phyloP scores from a whole-genome alignment of 2,888 invertebrate species.

The Biston betularia region DNA sequence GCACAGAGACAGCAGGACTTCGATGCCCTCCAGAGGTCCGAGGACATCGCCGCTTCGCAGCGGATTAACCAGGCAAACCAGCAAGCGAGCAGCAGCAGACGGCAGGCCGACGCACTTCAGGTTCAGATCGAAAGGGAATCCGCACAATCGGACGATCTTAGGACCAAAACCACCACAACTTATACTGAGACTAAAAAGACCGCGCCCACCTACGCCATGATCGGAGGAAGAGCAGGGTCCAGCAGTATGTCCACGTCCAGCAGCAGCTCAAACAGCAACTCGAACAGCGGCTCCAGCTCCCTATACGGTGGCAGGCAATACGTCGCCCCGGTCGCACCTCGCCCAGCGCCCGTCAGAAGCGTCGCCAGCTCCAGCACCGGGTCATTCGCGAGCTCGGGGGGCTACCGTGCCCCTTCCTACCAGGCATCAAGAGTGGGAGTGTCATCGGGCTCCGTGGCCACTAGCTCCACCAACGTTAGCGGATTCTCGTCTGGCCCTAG shows the following conservation, averaged over 20 bases:
- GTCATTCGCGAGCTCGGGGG: too few species aligned
- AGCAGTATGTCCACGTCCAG: background rate
- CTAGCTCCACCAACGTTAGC: background rate
- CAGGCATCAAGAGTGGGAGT: background rate
- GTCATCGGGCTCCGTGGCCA: background rate
- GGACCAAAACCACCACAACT: conserved; percentile 3
- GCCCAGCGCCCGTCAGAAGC: background rate
- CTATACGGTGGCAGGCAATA: too few species aligned
- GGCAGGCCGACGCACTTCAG: background rate
- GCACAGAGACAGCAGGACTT: conserved; percentile 4
- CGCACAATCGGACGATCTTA: background rate
- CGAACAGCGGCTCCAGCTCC: background rate
- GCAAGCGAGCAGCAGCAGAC: background rate
- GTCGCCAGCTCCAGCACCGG: background rate
- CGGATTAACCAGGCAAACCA: conserved; percentile 1
- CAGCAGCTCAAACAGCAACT: background rate
- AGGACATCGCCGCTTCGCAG: conserved; percentile 1
- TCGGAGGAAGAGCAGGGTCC: conserved; percentile 4
- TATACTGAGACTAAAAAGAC: background rate
- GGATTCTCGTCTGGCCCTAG: background rate
- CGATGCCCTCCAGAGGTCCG: conserved; percentile 1
- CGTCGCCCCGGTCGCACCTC: background rate
- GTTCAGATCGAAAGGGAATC: conserved; percentile 9
- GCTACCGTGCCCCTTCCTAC: background rate
- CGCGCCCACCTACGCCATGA: background rate